These are phyloP conservation scores for Seira ritae DNA, from an alignment of 2,888 invertebrate species.

Conservation along the genomic window DNA sequence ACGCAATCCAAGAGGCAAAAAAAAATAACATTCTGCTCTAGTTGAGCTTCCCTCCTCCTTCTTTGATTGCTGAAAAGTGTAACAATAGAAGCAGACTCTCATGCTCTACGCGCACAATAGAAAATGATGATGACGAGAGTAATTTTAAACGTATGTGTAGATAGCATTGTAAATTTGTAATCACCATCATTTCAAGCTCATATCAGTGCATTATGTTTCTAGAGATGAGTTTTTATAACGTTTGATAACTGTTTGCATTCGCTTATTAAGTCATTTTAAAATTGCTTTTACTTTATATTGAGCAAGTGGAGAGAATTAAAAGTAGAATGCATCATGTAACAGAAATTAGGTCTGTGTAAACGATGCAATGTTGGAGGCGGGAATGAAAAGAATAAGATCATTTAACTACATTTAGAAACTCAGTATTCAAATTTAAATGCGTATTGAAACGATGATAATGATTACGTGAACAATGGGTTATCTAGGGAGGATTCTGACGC, in stretches of 20 bases:
- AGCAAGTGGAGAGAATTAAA: no score
- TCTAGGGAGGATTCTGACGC: no score
- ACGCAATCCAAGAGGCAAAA: neutral
- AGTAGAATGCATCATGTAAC: conserved; percentile 8
- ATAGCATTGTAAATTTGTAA: no score
- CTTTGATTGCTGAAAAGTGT: neutral
- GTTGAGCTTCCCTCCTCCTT: neutral
- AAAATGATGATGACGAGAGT: neutral
- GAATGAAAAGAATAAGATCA: neutral
- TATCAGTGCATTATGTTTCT: no score
- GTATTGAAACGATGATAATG: no score
- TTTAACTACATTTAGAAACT: neutral
- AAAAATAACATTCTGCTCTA: neutral
- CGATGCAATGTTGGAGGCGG: neutral
- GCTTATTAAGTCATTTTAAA: no score
- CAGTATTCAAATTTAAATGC: conserved; percentile 5
- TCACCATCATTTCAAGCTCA: no score
- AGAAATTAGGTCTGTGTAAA: conserved; percentile 19
- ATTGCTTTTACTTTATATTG: no score
- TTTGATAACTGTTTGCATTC: no score
- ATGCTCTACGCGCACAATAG: neutral
- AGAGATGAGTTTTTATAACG: no score
- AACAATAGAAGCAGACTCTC: neutral
- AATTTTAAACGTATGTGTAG: neutral
- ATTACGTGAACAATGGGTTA: no score